phyloP scores from a whole-genome alignment of 2,113 vertebrate genomes.

The Opisthocomus hoazin region DNA sequence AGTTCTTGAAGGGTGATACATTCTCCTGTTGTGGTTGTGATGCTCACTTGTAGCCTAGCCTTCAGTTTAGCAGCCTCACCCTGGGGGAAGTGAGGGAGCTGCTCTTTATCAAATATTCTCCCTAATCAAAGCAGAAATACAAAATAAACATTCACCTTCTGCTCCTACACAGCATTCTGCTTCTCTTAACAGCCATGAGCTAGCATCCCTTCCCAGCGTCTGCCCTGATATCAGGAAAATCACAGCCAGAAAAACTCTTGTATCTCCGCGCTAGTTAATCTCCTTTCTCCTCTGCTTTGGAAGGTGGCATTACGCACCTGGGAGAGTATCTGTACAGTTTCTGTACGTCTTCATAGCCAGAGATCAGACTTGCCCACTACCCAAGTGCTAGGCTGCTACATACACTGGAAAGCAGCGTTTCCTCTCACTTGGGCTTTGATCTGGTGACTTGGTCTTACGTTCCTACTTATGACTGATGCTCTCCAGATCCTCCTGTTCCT shows the following conservation, averaged over 20 bases:
- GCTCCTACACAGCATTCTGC: not conserved
- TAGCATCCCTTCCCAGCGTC: not conserved
- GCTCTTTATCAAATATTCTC: not conserved
- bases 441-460: not conserved
- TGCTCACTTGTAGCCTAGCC: not conserved
- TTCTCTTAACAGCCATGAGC: not conserved
- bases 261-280: not conserved
- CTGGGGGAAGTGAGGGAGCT: not conserved
- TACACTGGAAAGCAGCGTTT: not conserved
- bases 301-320: not conserved
- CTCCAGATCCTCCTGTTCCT: not conserved
- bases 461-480: not conserved
- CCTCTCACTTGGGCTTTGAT: not conserved
- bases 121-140: not conserved
- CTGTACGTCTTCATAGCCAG: too few species aligned
- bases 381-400: not conserved
- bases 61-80: not conserved
- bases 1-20: not conserved
- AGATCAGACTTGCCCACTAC: not conserved
- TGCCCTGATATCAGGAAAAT: not conserved
- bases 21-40: not conserved
- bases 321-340: not conserved
- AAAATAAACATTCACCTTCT: not conserved
- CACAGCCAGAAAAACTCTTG: not conserved
- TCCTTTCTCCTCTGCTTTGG: not conserved